Percentiles rank a stretch among this genome's conserved stretches.
Evolutionary conservation across 2,113 vertebrate species (phyloP).

Genomic region (Candoia aspera): DNA sequence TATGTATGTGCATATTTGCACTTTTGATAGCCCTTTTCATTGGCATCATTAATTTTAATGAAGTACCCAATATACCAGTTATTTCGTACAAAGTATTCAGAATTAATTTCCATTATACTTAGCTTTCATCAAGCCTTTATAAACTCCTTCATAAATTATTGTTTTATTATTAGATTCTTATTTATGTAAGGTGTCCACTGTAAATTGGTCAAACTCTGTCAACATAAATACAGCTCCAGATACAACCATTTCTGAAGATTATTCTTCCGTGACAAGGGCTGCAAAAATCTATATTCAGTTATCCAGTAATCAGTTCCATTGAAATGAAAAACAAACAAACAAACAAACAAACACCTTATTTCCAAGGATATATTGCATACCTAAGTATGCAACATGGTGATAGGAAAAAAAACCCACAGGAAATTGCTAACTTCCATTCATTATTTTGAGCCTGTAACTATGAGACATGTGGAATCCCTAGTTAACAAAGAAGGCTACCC

Average conservation of each 20-base stretch:
- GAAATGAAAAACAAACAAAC: not conserved
- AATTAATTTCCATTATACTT: not conserved
- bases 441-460: not conserved
- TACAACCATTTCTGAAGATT: not conserved
- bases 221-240: not conserved
- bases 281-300: not conserved
- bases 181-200: not conserved
- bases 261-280: not conserved
- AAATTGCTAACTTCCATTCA: not conserved
- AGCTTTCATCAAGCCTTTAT: not conserved
- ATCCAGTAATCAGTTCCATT: not conserved
- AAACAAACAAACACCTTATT: not conserved
- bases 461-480: not conserved
- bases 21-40: not conserved
- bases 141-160: not conserved
- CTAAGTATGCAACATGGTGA: not conserved
- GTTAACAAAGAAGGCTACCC: not conserved
- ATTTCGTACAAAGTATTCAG: not conserved
- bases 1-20: too few species aligned
- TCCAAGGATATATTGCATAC: not conserved
- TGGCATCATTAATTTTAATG: not conserved
- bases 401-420: not conserved
- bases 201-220: not conserved
- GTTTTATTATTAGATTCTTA: not conserved
- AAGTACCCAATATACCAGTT: not conserved